Evolutionary conservation across 2,888 invertebrate species (phyloP), one percentile per base, ranked within the genome.

Genomic region (Pasiphila rectangulata): DNA sequence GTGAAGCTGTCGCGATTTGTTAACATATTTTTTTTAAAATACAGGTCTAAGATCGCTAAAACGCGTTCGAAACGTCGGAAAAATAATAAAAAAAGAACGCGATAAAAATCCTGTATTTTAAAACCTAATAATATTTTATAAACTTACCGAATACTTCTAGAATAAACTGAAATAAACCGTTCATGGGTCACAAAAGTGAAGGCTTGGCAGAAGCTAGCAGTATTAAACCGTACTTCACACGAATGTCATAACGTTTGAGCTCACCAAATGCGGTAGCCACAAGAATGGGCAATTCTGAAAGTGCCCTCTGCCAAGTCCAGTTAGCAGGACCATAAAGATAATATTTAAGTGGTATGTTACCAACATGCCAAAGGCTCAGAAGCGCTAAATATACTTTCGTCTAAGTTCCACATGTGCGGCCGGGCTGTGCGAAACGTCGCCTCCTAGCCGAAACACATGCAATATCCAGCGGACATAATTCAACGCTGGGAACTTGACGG

Each of bases 381-480:
- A 34, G 30, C 6, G 45, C 32, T 38, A 45, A 45, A 24, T 45
- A 32, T 37, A 41, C 34, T 50, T 45, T 45, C 45, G 15, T 37
- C 12, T 41, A 45, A 46, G 35, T 51, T 46, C 20, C 27, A 12
- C 50, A 27, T 50, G 37, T 41, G 50, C 37, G 45, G 37, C 37
- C 39, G 39, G 35, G 39, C 46, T 40, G 35, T 41, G 41, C 30
- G 34, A 27, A 48, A 37, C 43, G 48, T 35, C 30, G 48, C 57
- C 54, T 54, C 54, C 58, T 51, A 51, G 45, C 51, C 53, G 46
- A 51, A 61, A 57, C 56, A 57, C 51, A 54, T 58, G 55, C 61
- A 61, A 62, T 62, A 51, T 54, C 54, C 55, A 51, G 21, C 35
- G 40, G 48, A 59, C 59, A 62, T 63, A 61, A 63, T 54, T 61